These are phyloP conservation scores for Rousettus madagascariensis DNA, from an alignment of 2,797 vertebrate species.

Conservation along the genomic window DNA sequence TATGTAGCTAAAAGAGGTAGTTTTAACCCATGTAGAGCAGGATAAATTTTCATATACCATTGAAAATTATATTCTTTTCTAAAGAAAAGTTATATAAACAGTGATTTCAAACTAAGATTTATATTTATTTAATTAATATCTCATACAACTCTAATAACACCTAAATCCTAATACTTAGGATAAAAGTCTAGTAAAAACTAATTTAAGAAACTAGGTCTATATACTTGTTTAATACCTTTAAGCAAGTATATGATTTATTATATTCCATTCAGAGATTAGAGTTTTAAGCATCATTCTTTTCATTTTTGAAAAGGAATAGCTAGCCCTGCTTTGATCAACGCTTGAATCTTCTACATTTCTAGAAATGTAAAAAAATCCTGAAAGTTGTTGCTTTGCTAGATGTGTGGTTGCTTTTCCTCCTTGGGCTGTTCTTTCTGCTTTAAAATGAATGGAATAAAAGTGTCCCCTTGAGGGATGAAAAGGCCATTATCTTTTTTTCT, in stretches of 20 bases:
- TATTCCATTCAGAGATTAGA: not conserved
- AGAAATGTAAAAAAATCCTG: not conserved
- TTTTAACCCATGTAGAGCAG: not conserved
- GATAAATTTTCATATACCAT: not conserved
- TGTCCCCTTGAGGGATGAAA: not conserved
- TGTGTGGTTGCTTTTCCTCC: not conserved
- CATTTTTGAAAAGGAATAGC: not conserved
- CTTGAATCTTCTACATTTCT: not conserved
- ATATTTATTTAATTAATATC: not conserved
- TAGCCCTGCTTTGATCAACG: not conserved
- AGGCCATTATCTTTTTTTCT: not conserved
- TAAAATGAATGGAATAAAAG: constrained; percentile 4
- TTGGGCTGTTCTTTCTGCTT: not conserved
- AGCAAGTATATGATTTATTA: not conserved
- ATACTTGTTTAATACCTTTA: not conserved
- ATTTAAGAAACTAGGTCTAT: not conserved
- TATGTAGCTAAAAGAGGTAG: not conserved
- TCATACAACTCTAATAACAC: not conserved
- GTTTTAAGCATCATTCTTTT: not conserved
- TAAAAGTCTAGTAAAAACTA: constrained; percentile 8
- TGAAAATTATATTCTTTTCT: not conserved
- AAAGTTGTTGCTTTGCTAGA: not conserved
- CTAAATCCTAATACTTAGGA: not conserved
- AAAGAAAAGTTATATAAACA: not conserved
- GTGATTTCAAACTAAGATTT: not conserved